Conservation (phyloP, 2,113 vertebrate species). For the Solenodon paradoxus region DNA sequence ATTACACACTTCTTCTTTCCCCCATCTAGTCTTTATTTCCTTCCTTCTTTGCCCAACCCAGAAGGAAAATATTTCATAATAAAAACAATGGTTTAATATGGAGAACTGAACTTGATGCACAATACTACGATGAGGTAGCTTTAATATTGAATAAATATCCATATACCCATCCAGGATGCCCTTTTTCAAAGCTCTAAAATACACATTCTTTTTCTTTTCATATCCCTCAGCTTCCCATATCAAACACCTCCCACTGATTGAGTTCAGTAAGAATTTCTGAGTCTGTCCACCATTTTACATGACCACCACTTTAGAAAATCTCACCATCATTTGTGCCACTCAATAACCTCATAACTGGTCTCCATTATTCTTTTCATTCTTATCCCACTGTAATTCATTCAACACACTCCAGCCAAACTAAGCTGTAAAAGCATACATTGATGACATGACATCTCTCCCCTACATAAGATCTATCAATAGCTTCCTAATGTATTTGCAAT, state of each 20-base stretch:
- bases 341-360: not conserved
- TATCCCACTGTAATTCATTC: not conserved
- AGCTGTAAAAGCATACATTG: not conserved
- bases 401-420: not conserved
- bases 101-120: not conserved
- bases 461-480: not conserved
- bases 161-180: not conserved
- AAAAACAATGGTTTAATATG: not conserved
- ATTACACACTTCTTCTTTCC: not conserved
- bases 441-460: not conserved
- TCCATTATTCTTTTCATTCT: not conserved
- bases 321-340: not conserved
- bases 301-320: not conserved
- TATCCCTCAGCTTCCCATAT: not conserved
- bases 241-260: not conserved
- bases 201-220: not conserved
- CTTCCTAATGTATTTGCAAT: constrained; percentile 6
- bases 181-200: constrained; percentile 1
- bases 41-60: not conserved
- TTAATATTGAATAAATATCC: not conserved
- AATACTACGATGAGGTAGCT: not conserved
- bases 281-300: not conserved
- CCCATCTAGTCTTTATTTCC: not conserved
- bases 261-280: not conserved
- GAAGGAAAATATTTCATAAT: not conserved